These are phyloP conservation scores for Hoplostethus atlanticus DNA, from an alignment of 2,797 vertebrate species.

Conservation along the genomic window DNA sequence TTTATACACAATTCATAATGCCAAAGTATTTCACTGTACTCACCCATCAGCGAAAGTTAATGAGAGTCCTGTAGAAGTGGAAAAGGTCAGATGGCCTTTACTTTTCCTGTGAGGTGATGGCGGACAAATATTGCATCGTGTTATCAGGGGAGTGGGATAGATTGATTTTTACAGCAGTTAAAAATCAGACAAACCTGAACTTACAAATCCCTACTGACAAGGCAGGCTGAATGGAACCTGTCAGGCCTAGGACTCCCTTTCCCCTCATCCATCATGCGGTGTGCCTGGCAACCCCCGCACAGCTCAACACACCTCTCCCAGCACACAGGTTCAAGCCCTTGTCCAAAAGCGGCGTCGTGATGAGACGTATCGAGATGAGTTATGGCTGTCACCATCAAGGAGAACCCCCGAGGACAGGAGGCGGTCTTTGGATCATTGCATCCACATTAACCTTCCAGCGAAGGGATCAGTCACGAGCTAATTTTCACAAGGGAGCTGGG, in stretches of 20 bases:
- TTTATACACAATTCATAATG: conserved; percentile 57
- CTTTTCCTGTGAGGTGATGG: conserved; percentile 2
- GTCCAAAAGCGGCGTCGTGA: conserved; percentile 58
- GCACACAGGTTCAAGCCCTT: conserved; percentile 50
- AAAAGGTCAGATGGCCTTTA: conserved; percentile 15
- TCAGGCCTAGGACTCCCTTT: conserved; percentile 28
- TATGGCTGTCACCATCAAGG: conserved; percentile 68
- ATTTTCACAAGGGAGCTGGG: conserved; percentile 54
- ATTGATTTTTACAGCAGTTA: conserved; percentile 28
- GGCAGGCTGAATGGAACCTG: conserved; percentile 13
- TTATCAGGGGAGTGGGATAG: no score
- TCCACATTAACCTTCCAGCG: conserved; percentile 68
- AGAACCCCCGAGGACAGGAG: conserved; percentile 60
- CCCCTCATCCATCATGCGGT: conserved; percentile 61
- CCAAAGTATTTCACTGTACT: conserved; percentile 39
- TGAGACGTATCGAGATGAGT: conserved; percentile 70
- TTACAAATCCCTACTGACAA: conserved; percentile 44
- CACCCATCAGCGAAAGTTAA: conserved; percentile 42
- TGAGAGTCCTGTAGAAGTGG: background rate
- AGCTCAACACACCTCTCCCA: conserved; percentile 49
- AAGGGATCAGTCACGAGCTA: conserved; percentile 53
- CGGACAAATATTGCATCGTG: background rate
- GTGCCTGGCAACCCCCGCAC: conserved; percentile 30
- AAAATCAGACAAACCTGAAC: conserved; percentile 23
- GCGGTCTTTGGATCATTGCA: conserved; percentile 58